Percentiles rank a stretch among this genome's conserved stretches.
Evolutionary conservation across 2,113 vertebrate species (phyloP).

Genomic region (Strix uralensis): DNA sequence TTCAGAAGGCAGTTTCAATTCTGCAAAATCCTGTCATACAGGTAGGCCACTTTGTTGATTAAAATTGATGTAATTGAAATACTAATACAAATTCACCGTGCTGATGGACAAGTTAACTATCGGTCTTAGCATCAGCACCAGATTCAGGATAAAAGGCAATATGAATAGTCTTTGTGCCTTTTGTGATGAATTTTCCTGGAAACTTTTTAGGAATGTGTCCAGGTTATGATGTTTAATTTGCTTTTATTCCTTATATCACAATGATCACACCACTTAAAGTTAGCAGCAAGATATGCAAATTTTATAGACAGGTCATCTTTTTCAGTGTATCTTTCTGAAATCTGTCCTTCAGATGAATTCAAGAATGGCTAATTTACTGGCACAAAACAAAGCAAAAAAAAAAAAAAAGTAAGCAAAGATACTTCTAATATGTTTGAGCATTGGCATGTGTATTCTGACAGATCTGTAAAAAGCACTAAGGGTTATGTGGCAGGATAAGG

Average conservation of each 20-base stretch:
- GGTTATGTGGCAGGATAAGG: background rate
- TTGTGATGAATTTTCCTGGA: background rate
- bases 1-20: background rate
- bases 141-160: background rate
- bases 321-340: background rate
- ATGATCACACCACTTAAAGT: accelerated
- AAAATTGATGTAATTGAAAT: background rate
- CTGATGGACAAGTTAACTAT: background rate
- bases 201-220: background rate
- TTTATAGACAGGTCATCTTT: background rate
- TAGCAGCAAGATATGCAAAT: accelerated
- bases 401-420: background rate
- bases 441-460: background rate
- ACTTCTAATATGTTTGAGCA: accelerated
- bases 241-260: background rate
- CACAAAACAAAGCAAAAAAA: background rate
- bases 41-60: background rate
- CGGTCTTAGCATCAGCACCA: background rate
- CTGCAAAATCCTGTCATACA: background rate
- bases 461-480: background rate
- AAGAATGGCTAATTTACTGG: background rate
- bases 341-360: background rate
- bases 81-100: background rate
- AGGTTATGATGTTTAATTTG: accelerated
- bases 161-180: background rate